Evolutionary conservation across 1,140 invertebrate genomes (phyloP), one percentile per base, ranked within the genome.

Genomic region (Trachymyrmex septentrionalis): DNA sequence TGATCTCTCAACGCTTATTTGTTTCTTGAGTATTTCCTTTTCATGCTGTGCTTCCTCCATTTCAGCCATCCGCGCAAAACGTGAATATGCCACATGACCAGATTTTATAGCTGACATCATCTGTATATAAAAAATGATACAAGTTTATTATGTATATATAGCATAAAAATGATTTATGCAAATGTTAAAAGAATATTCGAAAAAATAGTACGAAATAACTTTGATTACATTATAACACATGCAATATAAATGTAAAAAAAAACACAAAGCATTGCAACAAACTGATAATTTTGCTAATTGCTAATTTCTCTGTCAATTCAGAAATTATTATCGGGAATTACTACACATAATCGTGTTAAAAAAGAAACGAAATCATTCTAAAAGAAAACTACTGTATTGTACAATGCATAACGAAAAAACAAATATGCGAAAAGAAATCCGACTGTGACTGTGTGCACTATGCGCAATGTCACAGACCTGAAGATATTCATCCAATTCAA

Each of bases 101-200:
- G 98, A 98, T 93, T 99, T 99, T 87, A 99, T 97, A n/a, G 98
- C 98, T 6, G 98, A 98, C 98, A 99, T 99, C 97, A 99, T 98
- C 98, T 99, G 94, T 72, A 95, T 94, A 85, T 82, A 90, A 86
- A 85, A 50, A 92, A 21, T 63, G 3, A 84, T 44, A 67, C 10
- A 61, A 21, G 5, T 53, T 67, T 53, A 57, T 48, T 34, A 57
- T 10, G 30, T 7, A 21, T 48, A 66, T 44, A 48, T 59, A 88
- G 63, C 16, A 16, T 27, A 48, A 73, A 44, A 12, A n/a, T 19
- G 1, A 0, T 53, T 77, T 34, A 21, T 67, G 30, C 2, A 38
- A 59, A 50, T 38, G 12, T 21, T 44, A 61, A 66, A 50, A 30
- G 7, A 24, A 66, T 16, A 7, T n/a, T 48, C 4, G 16, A 27